phyloP scores from a whole-genome alignment of 2,113 vertebrate species.

The Oenanthe melanoleuca region DNA sequence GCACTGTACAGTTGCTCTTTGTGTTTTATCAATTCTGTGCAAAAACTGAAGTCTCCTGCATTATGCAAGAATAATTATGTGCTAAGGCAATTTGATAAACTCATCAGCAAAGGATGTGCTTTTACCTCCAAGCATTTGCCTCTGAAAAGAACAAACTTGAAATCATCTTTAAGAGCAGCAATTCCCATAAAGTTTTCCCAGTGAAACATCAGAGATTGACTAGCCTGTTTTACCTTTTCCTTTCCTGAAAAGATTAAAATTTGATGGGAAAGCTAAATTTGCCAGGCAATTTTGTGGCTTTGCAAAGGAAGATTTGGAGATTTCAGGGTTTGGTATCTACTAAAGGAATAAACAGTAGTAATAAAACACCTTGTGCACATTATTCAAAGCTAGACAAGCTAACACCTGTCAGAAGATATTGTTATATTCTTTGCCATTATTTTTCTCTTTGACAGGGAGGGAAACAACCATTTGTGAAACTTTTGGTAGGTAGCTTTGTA shows the following conservation, averaged over 20 bases:
- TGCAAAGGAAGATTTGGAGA: neutral
- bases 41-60: neutral
- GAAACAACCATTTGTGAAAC: neutral
- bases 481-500: neutral
- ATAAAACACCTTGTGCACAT: neutral
- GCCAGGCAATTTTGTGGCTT: neutral
- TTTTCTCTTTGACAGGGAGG: neutral
- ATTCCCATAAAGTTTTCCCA: slow-evolving; percentile 7
- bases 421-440: neutral
- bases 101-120: neutral
- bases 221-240: neutral
- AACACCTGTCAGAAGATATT: neutral
- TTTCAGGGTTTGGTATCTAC: neutral
- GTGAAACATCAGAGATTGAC: neutral
- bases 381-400: neutral
- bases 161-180: neutral
- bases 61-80: neutral
- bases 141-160: slow-evolving; percentile 7
- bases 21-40: neutral
- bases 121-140: slow-evolving; percentile 3
- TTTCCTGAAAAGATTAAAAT: neutral
- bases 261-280: neutral
- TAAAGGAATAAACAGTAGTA: neutral
- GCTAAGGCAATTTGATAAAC: neutral
- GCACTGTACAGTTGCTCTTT: neutral